Evolutionary conservation across 2,888 invertebrate species (phyloP), one percentile per base, ranked within the genome.

Genomic region (Maniola hyperantus): DNA sequence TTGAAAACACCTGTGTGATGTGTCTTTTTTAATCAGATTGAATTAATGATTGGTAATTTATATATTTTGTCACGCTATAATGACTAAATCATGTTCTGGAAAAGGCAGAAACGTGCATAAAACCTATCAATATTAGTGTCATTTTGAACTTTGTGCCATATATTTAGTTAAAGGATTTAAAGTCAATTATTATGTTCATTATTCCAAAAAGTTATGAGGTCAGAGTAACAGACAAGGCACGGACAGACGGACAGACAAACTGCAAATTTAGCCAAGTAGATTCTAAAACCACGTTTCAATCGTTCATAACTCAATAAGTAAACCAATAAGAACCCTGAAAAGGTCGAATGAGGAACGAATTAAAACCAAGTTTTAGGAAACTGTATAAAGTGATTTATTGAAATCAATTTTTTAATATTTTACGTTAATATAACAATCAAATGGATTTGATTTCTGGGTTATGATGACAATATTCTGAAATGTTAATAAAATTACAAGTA

Each of bases 341-440:
- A 26, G 26, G 26, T 26, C 26, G 4, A 26, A 26, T 26, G 26
- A 26, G 20, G 13, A 26, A 15, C 15, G 1, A 26, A 51, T 33
- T 13, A n/a, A 53, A 87, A 88, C 84, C 72, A 75, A 64, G 54
- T 13, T 74, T 74, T 88, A 85, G 80, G 87, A 89, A 91, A 89
- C 81, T 87, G 88, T 91, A 91, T 86, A 91, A 90, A 91, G 89
- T 87, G 84, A 85, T 83, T 88, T 89, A 90, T 87, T 91, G 78
- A 84, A 82, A 86, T 81, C 79, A 74, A 77, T 80, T 59, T 78
- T 76, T 76, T 33, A 53, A 79, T 76, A 71, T 77, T 79, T 72
- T 66, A 71, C 71, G 33, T 59, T 58, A 34, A 0, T 8, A 46
- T 59, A 61, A 80, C 77, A 80, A 68, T 67, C 60, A 50, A 63